phyloP scores from a whole-genome alignment of 2,888 invertebrate species.

The Plebejus melissa region DNA sequence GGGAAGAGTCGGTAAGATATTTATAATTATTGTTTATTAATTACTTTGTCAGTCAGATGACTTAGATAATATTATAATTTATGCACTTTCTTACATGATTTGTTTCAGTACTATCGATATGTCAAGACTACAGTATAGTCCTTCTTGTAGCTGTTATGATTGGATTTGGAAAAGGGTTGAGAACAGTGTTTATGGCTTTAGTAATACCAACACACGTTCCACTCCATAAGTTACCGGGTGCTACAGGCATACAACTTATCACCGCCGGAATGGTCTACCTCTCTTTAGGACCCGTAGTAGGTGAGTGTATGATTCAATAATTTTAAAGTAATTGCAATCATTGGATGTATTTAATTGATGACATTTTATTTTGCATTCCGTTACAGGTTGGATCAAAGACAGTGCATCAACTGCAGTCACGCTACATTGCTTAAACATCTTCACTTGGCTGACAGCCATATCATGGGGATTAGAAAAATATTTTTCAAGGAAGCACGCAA shows the following conservation, averaged over 20 bases:
- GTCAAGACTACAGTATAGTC: conserved; percentile 75
- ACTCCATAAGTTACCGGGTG: conserved; percentile 83
- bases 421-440: conserved; percentile 82
- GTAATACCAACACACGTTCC: conserved; percentile 86
- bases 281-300: conserved; percentile 82
- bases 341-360: background rate
- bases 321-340: background rate
- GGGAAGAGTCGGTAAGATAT: conserved; percentile 80
- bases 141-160: conserved; percentile 81
- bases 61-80: background rate
- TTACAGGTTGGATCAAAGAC: conserved; percentile 82
- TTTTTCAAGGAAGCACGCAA: conserved; percentile 49
- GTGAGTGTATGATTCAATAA: conserved; percentile 54
- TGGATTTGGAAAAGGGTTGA: conserved; percentile 84
- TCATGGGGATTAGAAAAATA: conserved; percentile 81
- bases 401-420: conserved; percentile 79
- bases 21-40: conserved; percentile 12
- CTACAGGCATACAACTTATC: conserved; percentile 83
- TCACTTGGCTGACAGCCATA: conserved; percentile 81
- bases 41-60: background rate
- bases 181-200: conserved; percentile 86
- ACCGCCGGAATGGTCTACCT: conserved; percentile 82
- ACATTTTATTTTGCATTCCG: conserved; percentile 15
- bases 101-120: conserved; percentile 80
- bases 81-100: conserved; percentile 29